Evolutionary conservation across 2,113 vertebrate species (phyloP).

Genomic region (Psilopsiagon aurifrons): DNA sequence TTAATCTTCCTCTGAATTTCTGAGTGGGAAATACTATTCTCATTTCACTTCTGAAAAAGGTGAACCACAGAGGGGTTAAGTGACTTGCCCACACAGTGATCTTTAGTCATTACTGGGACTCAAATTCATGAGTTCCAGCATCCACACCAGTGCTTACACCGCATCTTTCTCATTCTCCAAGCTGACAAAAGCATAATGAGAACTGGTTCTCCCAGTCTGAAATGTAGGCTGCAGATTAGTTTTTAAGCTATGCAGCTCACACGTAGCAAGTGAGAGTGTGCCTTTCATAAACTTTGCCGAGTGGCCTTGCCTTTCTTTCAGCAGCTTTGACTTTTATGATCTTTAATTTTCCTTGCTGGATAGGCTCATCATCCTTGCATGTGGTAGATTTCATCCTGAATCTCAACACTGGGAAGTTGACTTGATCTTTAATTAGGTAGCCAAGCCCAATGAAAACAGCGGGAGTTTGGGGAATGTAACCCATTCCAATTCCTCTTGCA

Average conservation of each 20-base stretch:
- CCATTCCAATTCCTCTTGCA: background rate
- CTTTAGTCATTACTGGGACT: constrained; percentile 12
- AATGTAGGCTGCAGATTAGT: background rate
- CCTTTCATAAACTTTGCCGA: background rate
- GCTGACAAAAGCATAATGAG: constrained; percentile 31
- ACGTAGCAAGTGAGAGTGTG: background rate
- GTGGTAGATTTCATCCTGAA: constrained; percentile 41
- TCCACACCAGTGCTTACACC: background rate
- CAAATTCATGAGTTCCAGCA: background rate
- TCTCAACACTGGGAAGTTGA: constrained; percentile 18
- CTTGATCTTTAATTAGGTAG: constrained; percentile 42
- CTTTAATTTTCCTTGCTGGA: constrained; percentile 31
- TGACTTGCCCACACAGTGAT: constrained; percentile 1
- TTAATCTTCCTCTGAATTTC: constrained; percentile 33
- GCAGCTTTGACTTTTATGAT: background rate
- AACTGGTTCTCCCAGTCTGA: constrained; percentile 36
- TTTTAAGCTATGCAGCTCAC: background rate
- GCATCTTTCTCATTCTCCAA: background rate
- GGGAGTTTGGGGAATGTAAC: background rate
- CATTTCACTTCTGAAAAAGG: constrained; percentile 13
- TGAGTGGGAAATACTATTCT: constrained; percentile 34
- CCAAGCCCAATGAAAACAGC: background rate
- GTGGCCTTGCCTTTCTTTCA: constrained; percentile 5
- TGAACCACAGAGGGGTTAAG: constrained; percentile 12
- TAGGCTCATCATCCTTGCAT: constrained; percentile 30